These are phyloP conservation scores for Phoenoteleia sp. DNA, from an alignment of 2,888 invertebrate species.

Conservation along the genomic window DNA sequence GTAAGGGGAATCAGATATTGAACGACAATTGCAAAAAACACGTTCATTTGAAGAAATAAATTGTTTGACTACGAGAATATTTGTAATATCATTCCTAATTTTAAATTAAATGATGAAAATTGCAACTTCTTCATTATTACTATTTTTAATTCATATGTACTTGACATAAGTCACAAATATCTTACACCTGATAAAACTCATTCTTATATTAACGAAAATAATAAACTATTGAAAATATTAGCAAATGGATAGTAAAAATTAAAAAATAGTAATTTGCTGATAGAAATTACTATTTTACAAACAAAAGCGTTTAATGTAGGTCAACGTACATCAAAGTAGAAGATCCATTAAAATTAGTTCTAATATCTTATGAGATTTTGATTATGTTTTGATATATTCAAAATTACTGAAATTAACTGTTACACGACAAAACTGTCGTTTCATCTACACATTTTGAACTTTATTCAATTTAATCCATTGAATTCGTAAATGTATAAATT, in stretches of 20 bases:
- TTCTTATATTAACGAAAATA: no score
- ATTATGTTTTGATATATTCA: conserved; percentile 30
- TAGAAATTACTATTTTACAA: no score
- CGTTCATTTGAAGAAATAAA: conserved; percentile 7
- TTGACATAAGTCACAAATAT: no score
- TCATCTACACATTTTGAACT: neutral
- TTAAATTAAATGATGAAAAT: conserved; percentile 8
- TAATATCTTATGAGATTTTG: conserved; percentile 1
- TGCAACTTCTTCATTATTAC: no score
- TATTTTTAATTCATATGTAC: no score
- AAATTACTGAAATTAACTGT: conserved; percentile 4
- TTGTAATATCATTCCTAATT: neutral
- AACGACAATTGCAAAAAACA: conserved; percentile 9
- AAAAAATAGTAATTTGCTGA: no score
- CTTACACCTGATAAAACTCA: no score
- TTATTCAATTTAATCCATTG: conserved; percentile 32
- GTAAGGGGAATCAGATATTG: conserved; percentile 21
- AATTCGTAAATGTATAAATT: conserved; percentile 26
- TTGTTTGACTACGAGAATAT: conserved; percentile 4
- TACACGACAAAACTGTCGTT: neutral
- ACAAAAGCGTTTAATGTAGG: no score
- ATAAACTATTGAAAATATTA: no score
- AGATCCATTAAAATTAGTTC: neutral
- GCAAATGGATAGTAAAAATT: no score
- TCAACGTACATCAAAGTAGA: no score